Evolutionary conservation across 2,797 vertebrate genomes (phyloP), one percentile per base, ranked within the genome.

Genomic region (Pelodytes ibericus): DNA sequence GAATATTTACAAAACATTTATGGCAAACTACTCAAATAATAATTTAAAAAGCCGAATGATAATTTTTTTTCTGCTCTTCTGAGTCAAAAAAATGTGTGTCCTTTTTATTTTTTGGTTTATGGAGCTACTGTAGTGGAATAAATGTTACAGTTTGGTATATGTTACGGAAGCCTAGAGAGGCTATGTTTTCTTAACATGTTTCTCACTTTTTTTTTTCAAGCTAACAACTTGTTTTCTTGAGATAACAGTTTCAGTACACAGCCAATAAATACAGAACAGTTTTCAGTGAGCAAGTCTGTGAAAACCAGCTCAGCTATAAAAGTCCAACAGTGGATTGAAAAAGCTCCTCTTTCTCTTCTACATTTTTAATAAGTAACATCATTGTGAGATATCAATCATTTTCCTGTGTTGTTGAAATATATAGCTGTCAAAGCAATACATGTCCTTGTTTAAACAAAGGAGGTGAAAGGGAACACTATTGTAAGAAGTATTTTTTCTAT

Each of bases 331-430:
- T 44, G 41, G 10, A 44, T 15, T 13, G n/a, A 22, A 13, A 36
- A 22, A 7, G 20, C 31, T n/a, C 4, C 6, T 22, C 30, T 16
- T 36, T 18, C 22, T 70, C 7, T 24, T 22, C 15, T 33, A 58
- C 30, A 58, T 29, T 57, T 57, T 58, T 58, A 70, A 39, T 24
- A 70, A 70, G 27, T 36, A 25, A 39, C 26, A 57, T 18, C 41
- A 33, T 31, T 24, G 24, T 16, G 13, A 20, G 3, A 1, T 26
- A 68, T 31, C 29, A 5, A 33, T 56, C 30, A 31, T 30, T 49
- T 49, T 30, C 9, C 9, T 51, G 24, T 26, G 8, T 2, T 13
- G 6, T 9, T 30, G 18, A 16, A 59, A 18, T 1, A 36, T 36
- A 36, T 5, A n/a, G n/a, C n/a, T n/a, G n/a, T 13, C 13, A 36